phyloP scores from a whole-genome alignment of 2,888 invertebrate species.

The Apamea sordens region DNA sequence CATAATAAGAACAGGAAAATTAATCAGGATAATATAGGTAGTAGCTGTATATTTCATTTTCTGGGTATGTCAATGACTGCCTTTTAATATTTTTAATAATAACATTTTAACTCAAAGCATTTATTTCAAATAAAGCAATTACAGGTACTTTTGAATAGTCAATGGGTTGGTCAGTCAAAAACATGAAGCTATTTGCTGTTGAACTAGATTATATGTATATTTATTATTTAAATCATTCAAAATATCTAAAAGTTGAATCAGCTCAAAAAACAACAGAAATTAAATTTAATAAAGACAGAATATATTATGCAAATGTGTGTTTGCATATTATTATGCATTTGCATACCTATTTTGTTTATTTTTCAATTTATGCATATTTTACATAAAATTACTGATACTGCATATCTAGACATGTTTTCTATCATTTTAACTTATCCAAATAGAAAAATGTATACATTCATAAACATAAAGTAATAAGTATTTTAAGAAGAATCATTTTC shows the following conservation, averaged over 20 bases:
- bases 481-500: background rate
- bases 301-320: background rate
- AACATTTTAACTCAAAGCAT: background rate
- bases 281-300: background rate
- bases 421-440: background rate
- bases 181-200: too few species aligned
- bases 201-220: background rate
- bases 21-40: background rate
- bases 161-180: too few species aligned
- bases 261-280: background rate
- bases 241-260: background rate
- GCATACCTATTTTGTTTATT: background rate
- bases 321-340: too few species aligned
- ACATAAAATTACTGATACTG: background rate
- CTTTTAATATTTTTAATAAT: background rate
- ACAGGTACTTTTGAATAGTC: too few species aligned
- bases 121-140: too few species aligned
- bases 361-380: background rate
- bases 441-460: background rate
- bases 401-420: background rate
- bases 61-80: background rate
- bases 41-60: background rate
- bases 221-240: background rate
- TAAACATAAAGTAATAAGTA: background rate
- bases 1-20: conserved; percentile 14